A percentile compares a stretch with the other conserved stretches of the same genome.
phyloP scores from a whole-genome alignment of 64 coral and sea anemone genomes.

The Platygyra sinensis region DNA sequence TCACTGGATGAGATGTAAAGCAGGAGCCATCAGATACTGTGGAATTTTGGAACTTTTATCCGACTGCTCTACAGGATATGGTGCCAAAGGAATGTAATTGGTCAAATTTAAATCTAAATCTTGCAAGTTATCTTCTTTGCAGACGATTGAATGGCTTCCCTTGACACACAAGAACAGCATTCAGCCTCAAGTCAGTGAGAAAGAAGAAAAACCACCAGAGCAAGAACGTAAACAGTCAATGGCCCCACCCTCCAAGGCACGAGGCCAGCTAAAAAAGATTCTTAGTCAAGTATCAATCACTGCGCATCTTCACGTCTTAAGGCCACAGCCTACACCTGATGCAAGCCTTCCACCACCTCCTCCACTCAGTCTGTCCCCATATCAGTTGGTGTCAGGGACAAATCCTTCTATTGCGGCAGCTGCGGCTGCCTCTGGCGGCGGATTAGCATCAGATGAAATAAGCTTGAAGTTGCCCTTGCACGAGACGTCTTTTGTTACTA shows the following conservation, averaged over 20 bases:
- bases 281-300: constrained; percentile 91
- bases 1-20: too few relatives aligned
- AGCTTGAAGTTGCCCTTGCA: constrained; percentile 81
- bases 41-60: too few relatives aligned
- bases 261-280: constrained; percentile 74
- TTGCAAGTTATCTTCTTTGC: background rate
- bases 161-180: constrained; percentile 76
- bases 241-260: constrained; percentile 42
- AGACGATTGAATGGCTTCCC: constrained; percentile 96
- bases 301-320: constrained; percentile 79
- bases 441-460: constrained; percentile 88
- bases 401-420: constrained; percentile 85
- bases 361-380: constrained; percentile 86
- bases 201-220: constrained; percentile 60
- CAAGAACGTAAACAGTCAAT: constrained; percentile 32
- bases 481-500: constrained; percentile 48
- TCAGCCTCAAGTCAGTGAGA: constrained; percentile 61
- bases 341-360: constrained; percentile 81
- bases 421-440: constrained; percentile 89
- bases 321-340: constrained; percentile 66
- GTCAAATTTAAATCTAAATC: too few relatives aligned
- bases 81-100: too few relatives aligned
- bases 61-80: too few relatives aligned
- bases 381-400: constrained; percentile 79
- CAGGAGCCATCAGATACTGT: too few relatives aligned